Evolutionary conservation across 1,140 invertebrate species (phyloP), one percentile per base, ranked within the genome.

Genomic region (Achroia grisella): DNA sequence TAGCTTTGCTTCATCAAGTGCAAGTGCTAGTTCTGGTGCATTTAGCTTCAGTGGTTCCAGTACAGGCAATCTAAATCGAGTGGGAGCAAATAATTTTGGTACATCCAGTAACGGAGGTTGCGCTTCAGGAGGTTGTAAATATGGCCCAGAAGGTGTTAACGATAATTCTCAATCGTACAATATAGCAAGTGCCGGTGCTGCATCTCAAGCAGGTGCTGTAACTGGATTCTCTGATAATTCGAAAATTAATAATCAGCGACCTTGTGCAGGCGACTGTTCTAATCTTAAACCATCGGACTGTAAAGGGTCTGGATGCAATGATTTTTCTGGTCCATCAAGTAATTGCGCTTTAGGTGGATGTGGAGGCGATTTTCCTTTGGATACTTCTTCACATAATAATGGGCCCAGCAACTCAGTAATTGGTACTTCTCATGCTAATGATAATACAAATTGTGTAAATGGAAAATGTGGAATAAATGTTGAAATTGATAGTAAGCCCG

Each of bases 21-120:
- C 80, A 10, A 79, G 77, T 56, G 63, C 74, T 10, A 79, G 76
- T 45, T 74, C 77, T 4, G 69, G 72, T 53, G 69, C 76, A 10
- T 83, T 66, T 39, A 75, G 62, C 48, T 82, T 62, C 35, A 69
- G 58, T 40, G 71, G 49, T n/a, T 50, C 52, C 8, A 56, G 62
- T 36, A 33, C 44, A 8, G 32, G 32, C 12, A 8, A 12, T 11
- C 2, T 23, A 37, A 27, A 17, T 44, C 23, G 33, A 32, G 36
- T 41, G 8, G 60, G 55, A 34, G 13, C 48, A 17, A 66, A 62
- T 11, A 48, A 46, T 8, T 12, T 23, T 14, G 35, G 12, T n/a
- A 14, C 15, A 30, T 45, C 52, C 6, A 37, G 47, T 13, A 33
- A 31, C 13, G 50, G 42, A 40, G 56, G 53, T 27, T 70, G 65